Percentiles rank a stretch among this genome's conserved stretches.
Evolutionary conservation across 2,888 invertebrate species (phyloP).

Genomic region (Oeneis ivallda): DNA sequence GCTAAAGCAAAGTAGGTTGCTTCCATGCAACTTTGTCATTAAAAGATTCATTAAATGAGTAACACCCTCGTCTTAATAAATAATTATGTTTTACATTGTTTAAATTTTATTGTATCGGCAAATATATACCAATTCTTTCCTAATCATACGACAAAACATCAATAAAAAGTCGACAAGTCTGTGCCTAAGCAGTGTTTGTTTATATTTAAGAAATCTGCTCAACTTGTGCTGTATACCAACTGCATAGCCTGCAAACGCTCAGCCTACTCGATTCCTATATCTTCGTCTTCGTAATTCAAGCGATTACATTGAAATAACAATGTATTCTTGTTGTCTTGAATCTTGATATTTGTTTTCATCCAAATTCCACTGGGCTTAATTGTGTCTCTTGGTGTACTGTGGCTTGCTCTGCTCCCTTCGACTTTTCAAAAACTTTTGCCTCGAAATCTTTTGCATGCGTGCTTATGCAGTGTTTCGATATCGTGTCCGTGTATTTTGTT

Average conservation of each 20-base stretch:
- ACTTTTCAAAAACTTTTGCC: conserved; percentile 64
- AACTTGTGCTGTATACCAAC: not conserved
- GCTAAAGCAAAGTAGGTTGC: too few species aligned
- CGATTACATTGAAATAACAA: conserved; percentile 79
- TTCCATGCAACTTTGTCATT: too few species aligned
- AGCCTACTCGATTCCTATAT: conserved; percentile 50
- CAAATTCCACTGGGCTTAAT: conserved; percentile 73
- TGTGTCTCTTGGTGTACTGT: conserved; percentile 39
- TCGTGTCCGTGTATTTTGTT: conserved; percentile 69
- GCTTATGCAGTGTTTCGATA: conserved; percentile 70
- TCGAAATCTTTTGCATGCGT: conserved; percentile 79
- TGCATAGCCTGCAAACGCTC: conserved; percentile 38
- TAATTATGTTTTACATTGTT: too few species aligned
- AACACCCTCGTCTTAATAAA: too few species aligned
- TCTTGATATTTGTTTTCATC: conserved; percentile 74
- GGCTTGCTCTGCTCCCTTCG: conserved; percentile 49
- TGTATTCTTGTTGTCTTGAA: conserved; percentile 56
- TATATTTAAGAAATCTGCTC: not conserved
- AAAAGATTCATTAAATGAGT: too few species aligned
- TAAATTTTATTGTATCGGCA: too few species aligned
- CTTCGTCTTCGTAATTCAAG: conserved; percentile 46
- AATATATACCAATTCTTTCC: too few species aligned
- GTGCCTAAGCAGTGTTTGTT: not conserved
- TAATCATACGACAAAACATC: too few species aligned
- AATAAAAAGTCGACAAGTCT: too few species aligned